These are phyloP conservation scores for Hippocampus abdominalis DNA, from an alignment of 2,113 vertebrate genomes.

Conservation along the genomic window DNA sequence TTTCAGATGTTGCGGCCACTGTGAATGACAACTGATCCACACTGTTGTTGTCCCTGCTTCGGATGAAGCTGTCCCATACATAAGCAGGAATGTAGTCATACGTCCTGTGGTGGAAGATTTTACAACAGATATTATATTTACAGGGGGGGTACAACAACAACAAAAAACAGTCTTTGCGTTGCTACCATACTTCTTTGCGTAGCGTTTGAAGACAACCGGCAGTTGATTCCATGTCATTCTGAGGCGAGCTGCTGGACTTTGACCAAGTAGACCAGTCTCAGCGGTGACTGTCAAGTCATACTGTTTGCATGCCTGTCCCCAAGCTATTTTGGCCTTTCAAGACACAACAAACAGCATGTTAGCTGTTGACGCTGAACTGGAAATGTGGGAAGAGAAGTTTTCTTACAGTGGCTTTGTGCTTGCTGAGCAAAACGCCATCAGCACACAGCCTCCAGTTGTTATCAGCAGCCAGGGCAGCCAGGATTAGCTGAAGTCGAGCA, in stretches of 20 bases:
- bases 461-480: constrained; percentile 66
- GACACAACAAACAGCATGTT: constrained; percentile 3
- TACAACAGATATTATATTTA: background rate
- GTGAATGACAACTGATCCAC: constrained; percentile 61
- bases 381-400: background rate
- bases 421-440: constrained; percentile 69
- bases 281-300: constrained; percentile 57
- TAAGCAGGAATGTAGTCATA: constrained; percentile 53
- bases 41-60: constrained; percentile 53
- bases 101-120: constrained; percentile 54
- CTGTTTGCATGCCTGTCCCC: constrained; percentile 71
- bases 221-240: constrained; percentile 66
- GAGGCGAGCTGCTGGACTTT: constrained; percentile 67
- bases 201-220: constrained; percentile 44
- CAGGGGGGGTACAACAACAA: background rate
- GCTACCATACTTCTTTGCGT: constrained; percentile 59
- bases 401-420: constrained; percentile 75
- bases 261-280: constrained; percentile 71
- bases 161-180: background rate
- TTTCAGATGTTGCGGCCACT: constrained; percentile 61
- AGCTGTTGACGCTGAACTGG: background rate
- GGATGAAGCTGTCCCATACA: constrained; percentile 50
- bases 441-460: constrained; percentile 76
- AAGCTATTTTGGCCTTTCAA: constrained; percentile 60
- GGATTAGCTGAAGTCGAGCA: constrained; percentile 68